Percentiles rank a stretch among this genome's conserved stretches.
Evolutionary conservation across 2,113 vertebrate species (phyloP).

Genomic region (Macheiramphus alcinus): DNA sequence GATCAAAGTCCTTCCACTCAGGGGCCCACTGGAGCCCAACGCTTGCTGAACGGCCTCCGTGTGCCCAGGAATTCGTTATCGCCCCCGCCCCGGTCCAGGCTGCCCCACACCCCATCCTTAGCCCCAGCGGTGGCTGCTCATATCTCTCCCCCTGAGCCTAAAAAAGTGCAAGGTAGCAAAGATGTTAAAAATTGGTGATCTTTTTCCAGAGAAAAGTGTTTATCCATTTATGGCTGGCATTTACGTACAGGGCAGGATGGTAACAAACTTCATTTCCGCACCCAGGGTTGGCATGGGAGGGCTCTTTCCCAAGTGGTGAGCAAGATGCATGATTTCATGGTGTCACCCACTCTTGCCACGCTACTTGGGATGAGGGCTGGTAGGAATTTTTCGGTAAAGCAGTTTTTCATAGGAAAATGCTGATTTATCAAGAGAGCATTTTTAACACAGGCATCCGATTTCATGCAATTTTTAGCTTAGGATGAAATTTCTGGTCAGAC

Average conservation of each 20-base stretch:
- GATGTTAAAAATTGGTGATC: background rate
- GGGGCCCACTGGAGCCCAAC: background rate
- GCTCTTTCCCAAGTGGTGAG: background rate
- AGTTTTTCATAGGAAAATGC: background rate
- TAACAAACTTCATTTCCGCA: background rate
- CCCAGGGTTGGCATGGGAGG: background rate
- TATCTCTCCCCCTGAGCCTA: background rate
- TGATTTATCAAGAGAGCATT: background rate
- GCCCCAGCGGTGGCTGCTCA: background rate
- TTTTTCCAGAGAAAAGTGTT: background rate
- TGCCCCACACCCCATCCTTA: background rate
- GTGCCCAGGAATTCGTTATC: background rate
- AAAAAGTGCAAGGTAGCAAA: background rate
- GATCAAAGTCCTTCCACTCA: constrained; percentile 11
- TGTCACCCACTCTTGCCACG: background rate
- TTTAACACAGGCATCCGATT: background rate
- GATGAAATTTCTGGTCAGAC: constrained; percentile 6
- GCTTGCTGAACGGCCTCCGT: background rate
- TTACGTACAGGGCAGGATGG: background rate
- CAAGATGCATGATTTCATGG: background rate
- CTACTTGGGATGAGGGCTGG: background rate
- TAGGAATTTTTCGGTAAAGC: background rate
- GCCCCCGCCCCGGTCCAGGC: rapidly evolving
- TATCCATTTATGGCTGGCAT: background rate
- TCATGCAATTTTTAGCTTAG: background rate